Evolutionary conservation across 2,888 invertebrate genomes (phyloP), one percentile per base, ranked within the genome.

Genomic region (Callyntrura guangdongensis): DNA sequence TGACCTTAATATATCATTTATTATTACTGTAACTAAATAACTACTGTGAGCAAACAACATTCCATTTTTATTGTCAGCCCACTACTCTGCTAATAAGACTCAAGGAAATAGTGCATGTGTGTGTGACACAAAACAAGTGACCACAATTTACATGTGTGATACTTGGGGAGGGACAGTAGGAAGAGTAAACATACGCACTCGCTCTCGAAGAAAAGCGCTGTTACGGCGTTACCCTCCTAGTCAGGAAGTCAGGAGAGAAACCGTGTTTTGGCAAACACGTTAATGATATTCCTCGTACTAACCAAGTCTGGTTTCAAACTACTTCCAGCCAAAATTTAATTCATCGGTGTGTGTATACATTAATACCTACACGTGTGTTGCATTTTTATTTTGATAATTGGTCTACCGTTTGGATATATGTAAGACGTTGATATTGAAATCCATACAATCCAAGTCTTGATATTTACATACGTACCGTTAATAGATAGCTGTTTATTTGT

Each of bases 351-450:
- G 53, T n/a, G n/a, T 61, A 22, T 61, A 59, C 59, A n/a, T 22
- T 61, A 61, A 20, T 22, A 11, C 20, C 5, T 61, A 61, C 61
- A 61, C 61, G 61, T 61, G 61, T 22, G 22, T 61, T 56, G 5
- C 14, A 56, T 56, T 56, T 56, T 56, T 56, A 56, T 61, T 61
- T 0, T 11, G 22, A 67, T 67, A 67, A 27, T 20, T 64, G 27
- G 9, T 67, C 12, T 22, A 14, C 27, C 25, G 4, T 20, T 64
- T 22, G 59, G 59, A 9, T 59, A 59, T 20, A 12, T 27, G 14
- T 27, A 14, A 67, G 67, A 27, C 22, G 27, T 67, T 67, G 27
- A 27, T 67, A 67, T 14, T 61, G 27, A 67, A 67, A 67, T 67
- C 12, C 4, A 27, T 14, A n/a, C n/a, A 25, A 14, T 27, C 22